Conservation (phyloP, 2,113 vertebrate genomes). For the Ia io region DNA sequence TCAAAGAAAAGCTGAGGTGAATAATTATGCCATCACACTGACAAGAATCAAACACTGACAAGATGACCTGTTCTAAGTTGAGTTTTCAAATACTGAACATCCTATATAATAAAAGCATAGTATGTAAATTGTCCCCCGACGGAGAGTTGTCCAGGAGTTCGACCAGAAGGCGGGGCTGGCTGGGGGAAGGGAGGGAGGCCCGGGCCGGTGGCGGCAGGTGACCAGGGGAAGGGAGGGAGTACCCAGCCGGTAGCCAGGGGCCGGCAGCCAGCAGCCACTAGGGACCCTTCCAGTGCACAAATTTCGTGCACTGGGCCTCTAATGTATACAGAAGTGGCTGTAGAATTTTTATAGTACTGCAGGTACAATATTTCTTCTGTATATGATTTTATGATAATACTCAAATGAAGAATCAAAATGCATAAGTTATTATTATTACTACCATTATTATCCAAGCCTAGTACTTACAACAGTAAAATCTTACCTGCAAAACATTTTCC, state of each 20-base stretch:
- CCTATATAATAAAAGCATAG: too few relatives aligned
- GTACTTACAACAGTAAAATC: slow-evolving; percentile 48
- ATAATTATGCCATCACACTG: background rate
- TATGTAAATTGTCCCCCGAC: too few relatives aligned
- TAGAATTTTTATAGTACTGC: background rate
- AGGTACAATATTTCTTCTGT: background rate
- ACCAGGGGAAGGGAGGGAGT: too few relatives aligned
- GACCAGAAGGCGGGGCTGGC: too few relatives aligned
- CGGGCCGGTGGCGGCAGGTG: too few relatives aligned
- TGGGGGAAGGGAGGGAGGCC: too few relatives aligned
- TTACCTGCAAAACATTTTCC: slow-evolving; percentile 96
- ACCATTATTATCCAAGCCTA: background rate
- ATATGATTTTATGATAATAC: background rate
- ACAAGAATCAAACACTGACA: background rate
- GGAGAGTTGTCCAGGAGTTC: too few relatives aligned
- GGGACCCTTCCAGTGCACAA: too few relatives aligned
- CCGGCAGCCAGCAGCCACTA: too few relatives aligned
- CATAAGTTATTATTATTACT: background rate
- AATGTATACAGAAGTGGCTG: background rate
- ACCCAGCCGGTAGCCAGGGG: too few relatives aligned
- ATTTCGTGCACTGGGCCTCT: too few relatives aligned
- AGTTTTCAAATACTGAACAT: background rate
- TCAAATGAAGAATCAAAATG: background rate
- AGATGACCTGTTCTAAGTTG: background rate
- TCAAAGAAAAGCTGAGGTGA: background rate